Evolutionary conservation across 2,797 vertebrate genomes (phyloP), one percentile per base, ranked within the genome.

Genomic region (Oryzias sinensis): DNA sequence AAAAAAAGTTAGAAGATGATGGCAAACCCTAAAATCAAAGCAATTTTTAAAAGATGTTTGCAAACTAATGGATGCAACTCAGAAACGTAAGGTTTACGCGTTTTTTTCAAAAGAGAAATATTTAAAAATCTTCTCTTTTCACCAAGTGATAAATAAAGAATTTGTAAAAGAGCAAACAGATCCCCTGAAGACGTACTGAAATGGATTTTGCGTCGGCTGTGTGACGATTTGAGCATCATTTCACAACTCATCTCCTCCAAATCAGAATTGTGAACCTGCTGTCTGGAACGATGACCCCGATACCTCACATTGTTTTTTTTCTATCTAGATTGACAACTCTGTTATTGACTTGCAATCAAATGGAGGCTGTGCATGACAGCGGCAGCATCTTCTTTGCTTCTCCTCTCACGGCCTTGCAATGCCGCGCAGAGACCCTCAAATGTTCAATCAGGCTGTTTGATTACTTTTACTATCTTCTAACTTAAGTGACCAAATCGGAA

Each of bases 401-500:
- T 74, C 62, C 69, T 71, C 49, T 54, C 24, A 66, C 74, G 70
- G 73, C 72, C 68, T 63, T 67, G 57, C 58, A 45, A 68, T 70
- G 80, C 79, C 74, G 64, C 58, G 77, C 79, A 71, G 63, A 78
- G 53, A 75, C 86, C 76, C 64, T 79, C 67, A 57, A 72, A 78
- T 74, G 77, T 81, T 83, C 68, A 69, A 65, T 85, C 79, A 54
- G 79, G 78, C 78, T 82, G 70, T 85, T 58, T 72, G 64, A 72
- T 76, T 87, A 49, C 76, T 82, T 84, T 84, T 70, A 76, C 83
- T 79, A 68, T 90, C 86, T 84, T 90, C 86, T 88, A 85, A 87
- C 87, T 88, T 89, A 74, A 87, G 85, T 93, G 91, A 93, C 91
- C 91, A 93, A 93, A 93, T 93, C 86, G 79, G 84, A 90, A 83